Evolutionary conservation across 35 echinoderm and acorn worm species (phyloP).

Genomic region (Ophioderma brevispina): DNA sequence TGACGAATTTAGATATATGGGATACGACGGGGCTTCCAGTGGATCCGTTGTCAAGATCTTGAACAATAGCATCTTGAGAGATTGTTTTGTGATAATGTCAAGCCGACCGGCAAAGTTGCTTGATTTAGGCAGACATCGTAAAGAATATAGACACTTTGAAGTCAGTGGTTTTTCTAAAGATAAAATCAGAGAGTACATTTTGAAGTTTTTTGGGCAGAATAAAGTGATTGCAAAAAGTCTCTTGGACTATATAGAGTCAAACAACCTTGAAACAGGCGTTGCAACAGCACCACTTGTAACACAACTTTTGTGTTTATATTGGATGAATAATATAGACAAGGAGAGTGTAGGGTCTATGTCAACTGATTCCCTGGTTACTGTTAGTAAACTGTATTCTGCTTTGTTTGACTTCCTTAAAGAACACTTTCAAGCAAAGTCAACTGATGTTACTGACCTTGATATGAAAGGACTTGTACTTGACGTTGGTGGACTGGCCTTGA

Average conservation of each 20-base stretch:
- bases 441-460: neutral
- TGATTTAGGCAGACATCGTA: conserved; percentile 15
- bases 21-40: conserved; percentile 7
- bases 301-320: neutral
- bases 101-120: conserved; percentile 31
- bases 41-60: conserved; percentile 45
- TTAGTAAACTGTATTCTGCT: neutral
- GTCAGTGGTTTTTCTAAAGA: conserved; percentile 19
- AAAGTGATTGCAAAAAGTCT: conserved; percentile 10
- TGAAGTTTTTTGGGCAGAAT: conserved; percentile 24
- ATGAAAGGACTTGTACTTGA: neutral
- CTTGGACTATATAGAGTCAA: conserved; percentile 14
- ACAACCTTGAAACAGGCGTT: conserved; percentile 8
- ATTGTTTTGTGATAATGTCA: conserved; percentile 27
- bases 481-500: neutral
- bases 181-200: conserved; percentile 25
- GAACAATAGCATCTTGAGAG: conserved; percentile 6
- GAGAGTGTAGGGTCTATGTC: neutral
- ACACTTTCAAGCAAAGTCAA: neutral
- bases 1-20: conserved; percentile 58
- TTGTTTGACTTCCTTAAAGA: neutral
- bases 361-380: neutral
- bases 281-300: conserved; percentile 4
- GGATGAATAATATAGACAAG: neutral
- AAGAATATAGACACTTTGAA: conserved; percentile 35